Evolutionary conservation across 2,113 vertebrate genomes (phyloP), one percentile per base, ranked within the genome.

Genomic region (Ciconia boyciana): DNA sequence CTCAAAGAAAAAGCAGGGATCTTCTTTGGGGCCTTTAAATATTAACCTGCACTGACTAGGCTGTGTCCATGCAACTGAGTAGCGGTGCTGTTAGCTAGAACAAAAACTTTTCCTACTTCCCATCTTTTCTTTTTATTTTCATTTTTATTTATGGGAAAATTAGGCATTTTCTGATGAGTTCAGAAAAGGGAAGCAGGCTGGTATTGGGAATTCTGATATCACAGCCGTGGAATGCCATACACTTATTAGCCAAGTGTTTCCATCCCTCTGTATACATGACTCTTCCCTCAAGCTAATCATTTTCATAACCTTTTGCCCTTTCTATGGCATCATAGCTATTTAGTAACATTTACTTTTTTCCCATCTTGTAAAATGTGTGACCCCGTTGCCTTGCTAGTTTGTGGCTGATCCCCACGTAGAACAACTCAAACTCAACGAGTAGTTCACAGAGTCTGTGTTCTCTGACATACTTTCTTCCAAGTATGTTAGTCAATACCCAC

Each of bases 131-230:
- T 65, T 82, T 55, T 31, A 10, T 77, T 91, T 85, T 79, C 21
- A 52, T 83, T 64, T 78, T 83, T 61, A 51, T 79, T 86, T 82
- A 49, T 85, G 78, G 48, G 64, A 94, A 88, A 92, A 75, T 16
- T 55, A 83, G 34, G 43, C 32, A 77, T 80, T 87, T 93, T 46
- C 84, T 91, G 32, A 91, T 85, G 61, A 89, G 61, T 87, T 86
- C 61, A 70, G 75, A 93, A 91, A 94, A 86, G 29, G 81, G 62
- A 95, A 95, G 78, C 54, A 0, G 16, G 21, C 43, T 95, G 78
- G 51, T 93, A 68, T 44, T 85, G 93, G 79, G 87, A 95, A 95
- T 96, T 96, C 94, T 97, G 96, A 96, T 94, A 94, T 95, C 93
- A 96, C 68, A 90, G 58, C 84, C 86, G 5, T 94, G 93, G 96